phyloP scores from a whole-genome alignment of 2,888 invertebrate genomes.

The Caenorhabditis angaria region DNA sequence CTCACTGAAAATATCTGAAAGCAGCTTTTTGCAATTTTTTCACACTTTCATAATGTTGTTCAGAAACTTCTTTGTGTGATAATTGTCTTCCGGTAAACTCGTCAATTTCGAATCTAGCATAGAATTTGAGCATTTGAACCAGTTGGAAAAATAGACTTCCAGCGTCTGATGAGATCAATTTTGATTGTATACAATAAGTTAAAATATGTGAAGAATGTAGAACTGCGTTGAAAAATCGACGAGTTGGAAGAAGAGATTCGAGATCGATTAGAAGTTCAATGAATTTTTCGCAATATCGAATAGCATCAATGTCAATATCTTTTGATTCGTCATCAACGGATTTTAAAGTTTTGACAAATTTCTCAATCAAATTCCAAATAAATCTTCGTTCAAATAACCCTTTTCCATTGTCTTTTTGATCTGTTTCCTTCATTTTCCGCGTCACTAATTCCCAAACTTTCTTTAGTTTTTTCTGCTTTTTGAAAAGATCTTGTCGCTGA shows the following conservation, averaged over 20 bases:
- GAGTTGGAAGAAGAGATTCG: conserved; percentile 90
- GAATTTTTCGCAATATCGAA: conserved; percentile 89
- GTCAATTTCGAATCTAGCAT: conserved; percentile 95
- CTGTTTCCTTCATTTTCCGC: conserved; percentile 26
- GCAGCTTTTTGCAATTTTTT: conserved; percentile 92
- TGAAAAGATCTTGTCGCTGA: conserved; percentile 86
- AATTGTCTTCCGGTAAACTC: conserved; percentile 76
- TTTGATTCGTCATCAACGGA: conserved; percentile 73
- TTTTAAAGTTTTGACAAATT: conserved; percentile 85
- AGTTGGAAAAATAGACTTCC: conserved; percentile 78
- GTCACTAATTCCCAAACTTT: conserved; percentile 43
- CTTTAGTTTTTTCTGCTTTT: conserved; percentile 77
- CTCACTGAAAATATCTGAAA: conserved; percentile 77
- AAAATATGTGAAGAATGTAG: conserved; percentile 93
- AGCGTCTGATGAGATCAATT: conserved; percentile 75
- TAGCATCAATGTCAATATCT: conserved; percentile 74
- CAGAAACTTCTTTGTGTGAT: conserved; percentile 76
- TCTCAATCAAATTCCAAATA: conserved; percentile 84
- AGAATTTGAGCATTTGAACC: conserved; percentile 92
- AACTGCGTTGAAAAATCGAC: conserved; percentile 91
- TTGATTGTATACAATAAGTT: conserved; percentile 85
- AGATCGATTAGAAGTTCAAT: conserved; percentile 94
- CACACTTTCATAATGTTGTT: conserved; percentile 90
- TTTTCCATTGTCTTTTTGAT: conserved; percentile 15
- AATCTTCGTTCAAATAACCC: conserved; percentile 78